Evolutionary conservation across 2,797 vertebrate genomes (phyloP).

Genomic region (Vespertilio murinus): DNA sequence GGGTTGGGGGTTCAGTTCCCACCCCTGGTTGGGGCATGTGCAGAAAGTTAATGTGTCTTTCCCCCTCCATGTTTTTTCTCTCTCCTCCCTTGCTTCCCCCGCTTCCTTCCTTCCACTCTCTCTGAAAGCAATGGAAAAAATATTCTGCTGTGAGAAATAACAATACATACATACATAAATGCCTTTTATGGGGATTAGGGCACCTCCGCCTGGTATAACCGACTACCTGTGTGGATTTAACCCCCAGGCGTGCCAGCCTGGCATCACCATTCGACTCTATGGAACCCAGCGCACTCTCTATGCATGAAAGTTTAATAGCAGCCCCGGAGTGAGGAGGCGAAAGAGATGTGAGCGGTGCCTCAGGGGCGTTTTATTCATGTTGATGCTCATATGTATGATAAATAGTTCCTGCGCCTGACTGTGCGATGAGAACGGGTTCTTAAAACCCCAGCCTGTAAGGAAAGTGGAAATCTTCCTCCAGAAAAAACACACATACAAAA

Average conservation of each 20-base stretch:
- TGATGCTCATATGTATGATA: constrained; percentile 63
- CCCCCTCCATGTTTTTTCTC: too few relatives aligned
- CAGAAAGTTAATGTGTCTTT: too few relatives aligned
- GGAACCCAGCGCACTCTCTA: constrained; percentile 38
- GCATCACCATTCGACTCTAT: neutral
- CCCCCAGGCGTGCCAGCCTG: constrained; percentile 34
- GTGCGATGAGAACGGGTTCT: constrained; percentile 29
- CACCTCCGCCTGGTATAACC: constrained; percentile 67
- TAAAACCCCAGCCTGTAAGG: neutral
- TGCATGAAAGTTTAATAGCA: constrained; percentile 59
- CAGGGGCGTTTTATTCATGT: constrained; percentile 39
- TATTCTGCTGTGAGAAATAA: too few relatives aligned
- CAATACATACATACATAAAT: neutral
- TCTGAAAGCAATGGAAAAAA: too few relatives aligned
- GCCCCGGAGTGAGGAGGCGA: neutral
- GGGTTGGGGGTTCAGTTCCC: too few relatives aligned
- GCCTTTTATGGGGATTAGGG: constrained; percentile 58
- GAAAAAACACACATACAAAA: neutral
- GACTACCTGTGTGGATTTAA: constrained; percentile 59
- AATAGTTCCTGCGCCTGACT: constrained; percentile 43
- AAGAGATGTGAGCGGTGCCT: constrained; percentile 36
- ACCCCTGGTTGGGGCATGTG: too few relatives aligned
- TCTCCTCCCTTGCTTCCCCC: too few relatives aligned
- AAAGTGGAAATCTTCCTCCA: constrained; percentile 29
- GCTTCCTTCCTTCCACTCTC: too few relatives aligned